Percentiles rank a stretch among this genome's conserved stretches.
Evolutionary conservation across 2,113 vertebrate species (phyloP).

Genomic region (Pteronura brasiliensis): DNA sequence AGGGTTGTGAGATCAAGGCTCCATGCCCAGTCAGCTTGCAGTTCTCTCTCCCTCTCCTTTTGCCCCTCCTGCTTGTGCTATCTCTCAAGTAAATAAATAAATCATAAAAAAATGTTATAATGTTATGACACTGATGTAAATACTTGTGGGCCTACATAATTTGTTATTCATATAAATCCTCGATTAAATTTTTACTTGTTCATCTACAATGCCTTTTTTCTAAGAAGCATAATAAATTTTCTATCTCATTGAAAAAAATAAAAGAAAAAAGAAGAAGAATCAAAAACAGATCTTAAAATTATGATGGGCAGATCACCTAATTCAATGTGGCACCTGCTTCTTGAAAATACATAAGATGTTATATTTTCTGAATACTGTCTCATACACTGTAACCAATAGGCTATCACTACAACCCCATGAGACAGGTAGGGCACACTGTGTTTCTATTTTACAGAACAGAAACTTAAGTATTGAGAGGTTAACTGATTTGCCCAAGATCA

Average conservation of each 20-base stretch:
- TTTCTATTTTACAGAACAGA: not conserved
- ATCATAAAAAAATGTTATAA: not conserved
- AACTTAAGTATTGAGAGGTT: not conserved
- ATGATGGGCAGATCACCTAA: not conserved
- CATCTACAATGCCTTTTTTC: conserved; percentile 63
- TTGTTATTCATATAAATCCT: conserved; percentile 78
- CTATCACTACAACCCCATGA: not conserved
- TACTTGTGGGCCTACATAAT: conserved; percentile 78
- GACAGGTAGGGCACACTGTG: not conserved
- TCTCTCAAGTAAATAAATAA: not conserved
- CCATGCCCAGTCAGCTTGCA: not conserved
- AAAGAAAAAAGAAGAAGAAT: not conserved
- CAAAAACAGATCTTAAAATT: not conserved
- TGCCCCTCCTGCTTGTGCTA: not conserved
- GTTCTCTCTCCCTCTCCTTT: not conserved
- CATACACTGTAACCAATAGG: not conserved
- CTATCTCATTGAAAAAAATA: conserved; percentile 44
- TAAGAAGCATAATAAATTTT: conserved; percentile 65
- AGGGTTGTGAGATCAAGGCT: not conserved
- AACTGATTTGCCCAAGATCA: not conserved
- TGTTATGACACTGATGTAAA: conserved; percentile 68
- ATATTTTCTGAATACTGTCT: not conserved
- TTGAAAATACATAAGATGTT: not conserved
- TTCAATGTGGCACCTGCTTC: not conserved
- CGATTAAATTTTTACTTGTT: conserved; percentile 71